Evolutionary conservation across 2,113 vertebrate species (phyloP).

Genomic region (Lucifuga dentata): DNA sequence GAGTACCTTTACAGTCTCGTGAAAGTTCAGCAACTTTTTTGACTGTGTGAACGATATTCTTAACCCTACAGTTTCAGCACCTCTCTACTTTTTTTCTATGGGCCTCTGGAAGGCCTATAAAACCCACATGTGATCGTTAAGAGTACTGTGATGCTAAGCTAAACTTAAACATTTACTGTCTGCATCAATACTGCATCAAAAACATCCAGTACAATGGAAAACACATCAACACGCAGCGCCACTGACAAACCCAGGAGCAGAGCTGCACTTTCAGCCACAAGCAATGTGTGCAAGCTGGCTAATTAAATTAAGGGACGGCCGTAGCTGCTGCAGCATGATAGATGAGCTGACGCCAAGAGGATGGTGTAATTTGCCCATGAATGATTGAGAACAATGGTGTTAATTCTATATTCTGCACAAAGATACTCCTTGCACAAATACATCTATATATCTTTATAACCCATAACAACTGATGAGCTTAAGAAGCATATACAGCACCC

Average conservation of each 20-base stretch:
- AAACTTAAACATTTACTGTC: too few species aligned
- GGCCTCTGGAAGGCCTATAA: too few species aligned
- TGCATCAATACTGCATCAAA: too few species aligned
- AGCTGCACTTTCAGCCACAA: slow-evolving; percentile 11
- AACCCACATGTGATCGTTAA: too few species aligned
- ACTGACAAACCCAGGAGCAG: slow-evolving; percentile 9
- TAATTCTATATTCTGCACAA: background rate
- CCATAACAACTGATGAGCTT: slow-evolving; percentile 5
- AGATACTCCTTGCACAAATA: slow-evolving; percentile 21
- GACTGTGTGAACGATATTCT: too few species aligned
- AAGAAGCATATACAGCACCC: background rate
- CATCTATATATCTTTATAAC: background rate
- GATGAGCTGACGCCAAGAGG: slow-evolving; percentile 47
- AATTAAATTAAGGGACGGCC: slow-evolving; percentile 52
- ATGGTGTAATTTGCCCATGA: slow-evolving; percentile 45
- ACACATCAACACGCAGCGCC: background rate
- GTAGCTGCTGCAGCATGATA: slow-evolving; percentile 42
- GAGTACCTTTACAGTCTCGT: too few species aligned
- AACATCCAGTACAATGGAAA: background rate
- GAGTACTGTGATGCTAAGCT: too few species aligned
- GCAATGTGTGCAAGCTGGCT: slow-evolving; percentile 27
- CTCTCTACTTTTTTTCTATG: too few species aligned
- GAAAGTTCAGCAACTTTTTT: too few species aligned
- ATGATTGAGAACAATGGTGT: slow-evolving; percentile 44
- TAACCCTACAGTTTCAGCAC: too few species aligned